A percentile compares a stretch with the other conserved stretches of the same genome.
Evolutionary conservation across 2,797 vertebrate species (phyloP).

Genomic region (Sebastes taczanowskii): DNA sequence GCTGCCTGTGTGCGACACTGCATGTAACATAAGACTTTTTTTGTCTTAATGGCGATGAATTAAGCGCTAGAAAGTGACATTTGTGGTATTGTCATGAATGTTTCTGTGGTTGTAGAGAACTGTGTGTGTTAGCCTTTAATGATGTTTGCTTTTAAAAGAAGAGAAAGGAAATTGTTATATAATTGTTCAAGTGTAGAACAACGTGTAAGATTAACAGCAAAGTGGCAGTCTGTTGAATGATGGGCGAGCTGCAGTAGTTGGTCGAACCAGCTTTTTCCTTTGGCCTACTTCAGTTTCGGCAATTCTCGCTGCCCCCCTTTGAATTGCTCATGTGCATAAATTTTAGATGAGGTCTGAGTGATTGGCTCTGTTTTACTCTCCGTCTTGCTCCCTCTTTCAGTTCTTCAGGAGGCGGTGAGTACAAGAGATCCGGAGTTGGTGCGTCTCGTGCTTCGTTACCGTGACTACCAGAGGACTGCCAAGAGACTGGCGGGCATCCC

Average conservation of each 20-base stretch:
- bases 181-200: conserved; percentile 18
- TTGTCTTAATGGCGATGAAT: background rate
- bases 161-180: background rate
- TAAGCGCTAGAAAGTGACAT: background rate
- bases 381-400: conserved; percentile 68
- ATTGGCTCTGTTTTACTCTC: conserved; percentile 45
- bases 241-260: conserved; percentile 41
- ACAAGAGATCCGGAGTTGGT: conserved; percentile 93
- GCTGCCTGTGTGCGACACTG: background rate
- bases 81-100: background rate
- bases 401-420: conserved; percentile 96
- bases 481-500: conserved; percentile 96
- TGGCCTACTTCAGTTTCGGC: conserved; percentile 54
- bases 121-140: background rate
- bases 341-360: conserved; percentile 69
- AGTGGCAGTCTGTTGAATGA: conserved; percentile 47
- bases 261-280: conserved; percentile 35
- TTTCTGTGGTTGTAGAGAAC: too few relatives aligned
- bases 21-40: background rate
- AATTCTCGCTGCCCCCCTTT: conserved; percentile 42
- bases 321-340: conserved; percentile 64
- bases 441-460: conserved; percentile 92
- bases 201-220: conserved; percentile 32
- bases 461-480: conserved; percentile 95
- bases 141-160: background rate